Conservation (phyloP, 2,113 vertebrate species). For the Hypocryptadius cinnamomeus region DNA sequence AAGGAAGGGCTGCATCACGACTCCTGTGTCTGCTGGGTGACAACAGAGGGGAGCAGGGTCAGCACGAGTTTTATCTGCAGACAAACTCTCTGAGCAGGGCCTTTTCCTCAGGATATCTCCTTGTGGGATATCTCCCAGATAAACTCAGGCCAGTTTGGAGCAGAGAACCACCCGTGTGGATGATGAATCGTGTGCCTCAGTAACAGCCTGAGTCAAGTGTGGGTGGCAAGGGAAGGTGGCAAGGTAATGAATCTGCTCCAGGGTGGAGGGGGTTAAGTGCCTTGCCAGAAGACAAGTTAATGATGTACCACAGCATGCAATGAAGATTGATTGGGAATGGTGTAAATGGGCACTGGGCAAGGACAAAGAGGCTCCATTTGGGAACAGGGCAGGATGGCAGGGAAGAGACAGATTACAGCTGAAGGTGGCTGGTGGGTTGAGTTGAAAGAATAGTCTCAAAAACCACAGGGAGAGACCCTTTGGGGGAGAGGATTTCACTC, state of each 20-base stretch:
- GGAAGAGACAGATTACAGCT: not conserved
- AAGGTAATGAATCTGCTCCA: conserved; percentile 19
- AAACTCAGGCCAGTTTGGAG: not conserved
- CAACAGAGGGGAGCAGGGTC: not conserved
- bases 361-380: conserved; percentile 55
- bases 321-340: conserved; percentile 43
- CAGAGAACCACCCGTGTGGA: not conserved
- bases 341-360: conserved; percentile 38
- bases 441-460: not conserved
- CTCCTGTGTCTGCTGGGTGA: not conserved
- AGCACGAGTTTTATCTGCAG: not conserved
- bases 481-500: not conserved
- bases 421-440: not conserved
- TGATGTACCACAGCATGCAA: conserved; percentile 55
- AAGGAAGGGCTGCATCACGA: not conserved
- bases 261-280: conserved; percentile 39
- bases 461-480: not conserved
- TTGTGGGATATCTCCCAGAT: not conserved
- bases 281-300: conserved; percentile 53
- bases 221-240: not conserved
- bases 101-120: not conserved
- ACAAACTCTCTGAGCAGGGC: not conserved
- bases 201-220: not conserved
- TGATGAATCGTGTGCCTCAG: conserved; percentile 15
- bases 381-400: not conserved